A percentile compares a stretch with the other conserved stretches of the same genome.
Conservation (phyloP, 1,140 invertebrate species). For the Saccostrea cuccullata region DNA sequence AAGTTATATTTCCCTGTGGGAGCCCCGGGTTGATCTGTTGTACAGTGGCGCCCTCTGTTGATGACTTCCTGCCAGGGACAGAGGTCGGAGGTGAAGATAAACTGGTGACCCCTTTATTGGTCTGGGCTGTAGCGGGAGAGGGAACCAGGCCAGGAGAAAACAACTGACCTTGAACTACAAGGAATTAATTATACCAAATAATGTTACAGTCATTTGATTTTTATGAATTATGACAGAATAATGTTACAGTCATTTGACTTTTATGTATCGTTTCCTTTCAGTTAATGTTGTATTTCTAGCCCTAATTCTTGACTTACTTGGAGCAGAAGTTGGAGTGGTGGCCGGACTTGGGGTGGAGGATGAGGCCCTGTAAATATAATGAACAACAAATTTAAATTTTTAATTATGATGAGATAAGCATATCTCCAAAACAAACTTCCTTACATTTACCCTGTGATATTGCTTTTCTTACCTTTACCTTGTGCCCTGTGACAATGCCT, state of each 20-base stretch:
- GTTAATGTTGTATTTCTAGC: too few relatives aligned
- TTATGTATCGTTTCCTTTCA: too few relatives aligned
- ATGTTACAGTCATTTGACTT: too few relatives aligned
- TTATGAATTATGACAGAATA: too few relatives aligned
- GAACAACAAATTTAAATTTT: background rate
- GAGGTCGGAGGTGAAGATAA: slow-evolving; percentile 49
- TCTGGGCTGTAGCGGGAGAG: background rate
- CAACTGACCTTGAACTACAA: slow-evolving; percentile 51
- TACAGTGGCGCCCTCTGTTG: slow-evolving; percentile 58
- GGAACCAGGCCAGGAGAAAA: slow-evolving; percentile 55
- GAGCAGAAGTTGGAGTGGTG: slow-evolving; percentile 51
- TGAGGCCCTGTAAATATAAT: slow-evolving; percentile 39
- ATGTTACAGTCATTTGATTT: too few relatives aligned
- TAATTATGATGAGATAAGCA: background rate
- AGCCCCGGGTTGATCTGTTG: slow-evolving; percentile 54
- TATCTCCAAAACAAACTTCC: background rate
- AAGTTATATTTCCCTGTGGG: slow-evolving; percentile 59
- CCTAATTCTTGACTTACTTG: slow-evolving; percentile 10
- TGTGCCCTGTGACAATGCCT: background rate
- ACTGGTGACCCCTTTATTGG: background rate
- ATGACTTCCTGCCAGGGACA: slow-evolving; percentile 59
- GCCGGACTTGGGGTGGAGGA: slow-evolving; percentile 53
- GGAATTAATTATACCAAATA: background rate
- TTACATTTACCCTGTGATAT: too few relatives aligned
- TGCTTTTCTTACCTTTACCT: too few relatives aligned